phyloP scores from a whole-genome alignment of 2,113 vertebrate genomes.

The Glareola pratincola region DNA sequence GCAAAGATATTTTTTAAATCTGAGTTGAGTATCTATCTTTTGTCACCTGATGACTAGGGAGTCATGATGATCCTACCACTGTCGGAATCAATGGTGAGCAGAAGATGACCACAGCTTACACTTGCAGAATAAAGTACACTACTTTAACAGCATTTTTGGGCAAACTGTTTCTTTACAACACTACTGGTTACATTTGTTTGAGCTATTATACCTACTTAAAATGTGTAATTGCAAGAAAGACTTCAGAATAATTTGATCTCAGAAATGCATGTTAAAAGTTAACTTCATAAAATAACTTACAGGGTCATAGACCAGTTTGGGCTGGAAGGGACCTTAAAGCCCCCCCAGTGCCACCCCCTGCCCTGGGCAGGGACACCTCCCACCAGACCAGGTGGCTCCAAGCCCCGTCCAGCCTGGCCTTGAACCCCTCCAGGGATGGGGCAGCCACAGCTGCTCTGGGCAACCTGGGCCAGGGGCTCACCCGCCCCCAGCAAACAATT shows the following conservation, averaged over 20 bases:
- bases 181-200: background rate
- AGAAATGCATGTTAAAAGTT: background rate
- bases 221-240: background rate
- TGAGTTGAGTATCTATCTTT: background rate
- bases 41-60: background rate
- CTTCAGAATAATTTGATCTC: background rate
- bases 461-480: too few relatives aligned
- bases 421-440: too few relatives aligned
- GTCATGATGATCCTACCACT: background rate
- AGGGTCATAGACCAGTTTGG: too few relatives aligned
- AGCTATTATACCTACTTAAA: background rate
- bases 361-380: too few relatives aligned
- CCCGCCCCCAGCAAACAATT: too few relatives aligned
- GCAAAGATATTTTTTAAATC: background rate
- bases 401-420: too few relatives aligned
- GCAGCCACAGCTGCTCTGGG: too few relatives aligned
- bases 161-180: background rate
- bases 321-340: too few relatives aligned
- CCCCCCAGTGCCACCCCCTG: too few relatives aligned
- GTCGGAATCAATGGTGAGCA: fast-evolving
- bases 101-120: background rate
- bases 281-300: background rate
- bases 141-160: background rate
- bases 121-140: background rate
- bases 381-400: too few relatives aligned